Evolutionary conservation across 2,113 vertebrate genomes (phyloP), one percentile per base, ranked within the genome.

Genomic region (Esox niger): DNA sequence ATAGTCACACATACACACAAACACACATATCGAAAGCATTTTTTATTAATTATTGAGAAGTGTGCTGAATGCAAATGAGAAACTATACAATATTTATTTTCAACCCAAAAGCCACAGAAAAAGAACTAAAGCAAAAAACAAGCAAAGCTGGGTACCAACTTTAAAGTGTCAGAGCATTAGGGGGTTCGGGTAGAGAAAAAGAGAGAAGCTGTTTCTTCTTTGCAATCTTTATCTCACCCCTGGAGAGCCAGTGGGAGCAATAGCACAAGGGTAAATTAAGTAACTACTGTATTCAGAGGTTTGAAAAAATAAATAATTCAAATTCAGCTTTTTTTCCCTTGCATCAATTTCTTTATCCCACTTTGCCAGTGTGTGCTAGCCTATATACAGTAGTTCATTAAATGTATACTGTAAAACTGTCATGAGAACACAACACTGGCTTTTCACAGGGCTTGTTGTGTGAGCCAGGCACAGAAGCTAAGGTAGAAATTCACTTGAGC

Each of bases 11-110:
- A 21, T 17, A 38, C 66, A 29, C 60, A 65, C 59, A 46, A 46
- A 54, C 4, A 70, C 31, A 17, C 25, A n/a, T 20, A 66, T 68
- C 47, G 81, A 74, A 83, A 58, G 67, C 72, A 77, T 55, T 66
- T 77, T 68, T 43, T 70, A 82, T 83, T 74, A 84, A 88, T 88
- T 75, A 86, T 82, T 71, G 62, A 88, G 56, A 74, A 61, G 76
- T 70, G 64, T n/a, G 6, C 67, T 15, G 76, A 76, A 75, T 82
- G 77, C 77, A 84, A 81, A 85, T 76, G 69, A 75, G 71, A 49
- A 43, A 69, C 72, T 21, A 69, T 26, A 62, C 43, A 27, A 32
- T 73, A 38, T 69, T 81, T 71, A 56, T 76, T 81, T 78, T 80
- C 64, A 52, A 63, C 55, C 54, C 21, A 38, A 66, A 68, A 70